These are phyloP conservation scores for Machaerirhynchus nigripectus DNA, from an alignment of 2,113 vertebrate genomes.

Conservation along the genomic window DNA sequence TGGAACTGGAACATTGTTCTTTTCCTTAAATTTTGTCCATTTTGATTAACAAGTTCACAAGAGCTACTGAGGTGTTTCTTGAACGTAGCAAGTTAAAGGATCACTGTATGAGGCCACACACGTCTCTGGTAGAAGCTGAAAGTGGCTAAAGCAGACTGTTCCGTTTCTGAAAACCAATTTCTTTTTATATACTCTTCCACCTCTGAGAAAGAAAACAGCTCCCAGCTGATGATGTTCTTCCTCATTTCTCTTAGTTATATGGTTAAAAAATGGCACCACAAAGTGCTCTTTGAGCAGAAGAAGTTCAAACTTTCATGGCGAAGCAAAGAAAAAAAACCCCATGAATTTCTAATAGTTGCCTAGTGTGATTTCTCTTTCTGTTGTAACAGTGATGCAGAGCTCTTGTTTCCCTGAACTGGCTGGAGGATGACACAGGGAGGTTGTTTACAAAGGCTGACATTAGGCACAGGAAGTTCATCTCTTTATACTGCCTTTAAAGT, in stretches of 20 bases:
- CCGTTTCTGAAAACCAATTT: background rate
- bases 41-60: background rate
- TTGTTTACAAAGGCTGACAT: background rate
- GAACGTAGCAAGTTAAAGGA: background rate
- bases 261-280: background rate
- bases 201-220: background rate
- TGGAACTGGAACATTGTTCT: background rate
- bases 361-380: background rate
- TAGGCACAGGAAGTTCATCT: background rate
- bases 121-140: background rate
- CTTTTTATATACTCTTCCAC: background rate
- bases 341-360: background rate
- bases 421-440: background rate
- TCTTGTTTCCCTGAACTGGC: background rate
- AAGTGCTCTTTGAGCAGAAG: background rate
- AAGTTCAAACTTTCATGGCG: background rate
- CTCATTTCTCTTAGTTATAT: background rate
- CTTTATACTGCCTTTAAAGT: background rate
- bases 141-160: background rate
- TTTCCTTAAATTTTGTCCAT: background rate
- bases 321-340: background rate
- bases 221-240: background rate
- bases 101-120: background rate
- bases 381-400: background rate
- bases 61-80: background rate